Conservation (phyloP, 2,797 vertebrate genomes). For the Mormyrus hasselquistii region DNA sequence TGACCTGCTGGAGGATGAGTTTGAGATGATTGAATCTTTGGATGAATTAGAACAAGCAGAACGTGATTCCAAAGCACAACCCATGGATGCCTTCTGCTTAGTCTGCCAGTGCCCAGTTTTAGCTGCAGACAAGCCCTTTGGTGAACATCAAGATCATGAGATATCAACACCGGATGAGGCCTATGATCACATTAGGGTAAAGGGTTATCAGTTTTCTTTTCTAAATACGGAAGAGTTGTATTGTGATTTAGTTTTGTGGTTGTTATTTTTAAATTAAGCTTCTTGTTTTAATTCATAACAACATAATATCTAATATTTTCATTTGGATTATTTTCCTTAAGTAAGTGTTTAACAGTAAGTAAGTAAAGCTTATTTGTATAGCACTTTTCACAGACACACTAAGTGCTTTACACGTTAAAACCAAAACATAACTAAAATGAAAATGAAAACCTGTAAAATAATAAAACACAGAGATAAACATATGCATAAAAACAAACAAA, state of each 20-base stretch:
- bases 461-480: too few species aligned
- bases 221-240: background rate
- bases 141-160: conserved; percentile 73
- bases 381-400: background rate
- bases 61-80: conserved; percentile 61
- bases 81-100: conserved; percentile 78
- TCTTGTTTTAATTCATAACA: background rate
- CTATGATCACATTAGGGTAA: conserved; percentile 77
- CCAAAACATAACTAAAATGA: background rate
- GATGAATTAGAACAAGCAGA: conserved; percentile 54
- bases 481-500: too few species aligned
- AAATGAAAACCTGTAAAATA: background rate
- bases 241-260: background rate
- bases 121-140: conserved; percentile 62
- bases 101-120: conserved; percentile 75
- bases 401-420: background rate
- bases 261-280: background rate
- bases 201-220: conserved; percentile 30
- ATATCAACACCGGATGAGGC: conserved; percentile 71
- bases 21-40: conserved; percentile 71
- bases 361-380: background rate
- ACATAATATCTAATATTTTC: background rate
- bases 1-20: conserved; percentile 61
- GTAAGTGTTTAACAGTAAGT: background rate
- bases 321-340: background rate